Percentiles rank a stretch among this genome's conserved stretches.
These are phyloP conservation scores for Schizopygopsis malacanthus DNA, from an alignment of 2,797 vertebrate genomes.

Conservation along the genomic window DNA sequence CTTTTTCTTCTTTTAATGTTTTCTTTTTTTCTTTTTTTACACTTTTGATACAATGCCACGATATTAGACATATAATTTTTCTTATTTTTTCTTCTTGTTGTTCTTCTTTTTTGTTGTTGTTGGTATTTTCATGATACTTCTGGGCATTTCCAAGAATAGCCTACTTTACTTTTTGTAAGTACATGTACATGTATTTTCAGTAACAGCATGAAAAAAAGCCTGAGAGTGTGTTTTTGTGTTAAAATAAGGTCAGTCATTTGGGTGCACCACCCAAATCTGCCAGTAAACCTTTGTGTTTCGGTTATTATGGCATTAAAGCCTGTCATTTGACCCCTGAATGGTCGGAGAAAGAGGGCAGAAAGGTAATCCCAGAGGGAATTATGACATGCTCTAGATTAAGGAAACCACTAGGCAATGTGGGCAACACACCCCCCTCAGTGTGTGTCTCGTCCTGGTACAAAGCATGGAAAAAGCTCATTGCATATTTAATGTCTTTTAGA, in stretches of 20 bases:
- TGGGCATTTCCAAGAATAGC: background rate
- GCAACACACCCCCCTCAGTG: background rate
- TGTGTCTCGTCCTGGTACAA: background rate
- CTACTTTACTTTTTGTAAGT: too few species aligned
- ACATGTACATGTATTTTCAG: too few species aligned
- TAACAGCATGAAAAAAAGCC: background rate
- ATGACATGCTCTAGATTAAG: constrained; percentile 40
- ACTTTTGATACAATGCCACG: background rate
- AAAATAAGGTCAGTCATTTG: constrained; percentile 28
- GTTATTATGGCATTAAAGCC: constrained; percentile 31
- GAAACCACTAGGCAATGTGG: constrained; percentile 26
- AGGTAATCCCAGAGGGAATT: constrained; percentile 31
- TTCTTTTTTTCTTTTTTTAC: too few species aligned
- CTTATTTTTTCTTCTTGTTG: background rate
- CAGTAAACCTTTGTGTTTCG: constrained; percentile 11
- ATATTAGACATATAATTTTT: background rate
- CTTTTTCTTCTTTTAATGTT: background rate
- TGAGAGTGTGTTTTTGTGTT: constrained; percentile 24
- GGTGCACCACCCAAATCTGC: background rate
- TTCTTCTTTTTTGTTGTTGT: background rate
- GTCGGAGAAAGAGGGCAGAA: background rate
- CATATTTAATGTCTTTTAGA: background rate
- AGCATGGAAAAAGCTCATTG: background rate
- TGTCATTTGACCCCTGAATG: constrained; percentile 17
- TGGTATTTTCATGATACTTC: background rate